Percentiles rank a stretch among this genome's conserved stretches.
Conservation (phyloP, 2,888 invertebrate species). For the Drosophila buzzatii region DNA sequence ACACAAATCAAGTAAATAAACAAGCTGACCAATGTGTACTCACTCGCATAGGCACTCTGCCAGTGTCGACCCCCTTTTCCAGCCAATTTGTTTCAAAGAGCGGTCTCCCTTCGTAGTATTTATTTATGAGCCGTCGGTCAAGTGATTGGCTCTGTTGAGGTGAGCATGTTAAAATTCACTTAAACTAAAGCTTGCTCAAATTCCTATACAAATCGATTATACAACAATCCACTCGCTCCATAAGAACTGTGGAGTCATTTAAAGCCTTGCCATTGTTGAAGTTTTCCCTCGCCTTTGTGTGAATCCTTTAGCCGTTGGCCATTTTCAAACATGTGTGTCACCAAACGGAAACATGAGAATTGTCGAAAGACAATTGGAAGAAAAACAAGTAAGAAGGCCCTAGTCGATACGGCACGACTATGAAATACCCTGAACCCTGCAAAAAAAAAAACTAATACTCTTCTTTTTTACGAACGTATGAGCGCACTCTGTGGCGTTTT, state of each 20-base stretch:
- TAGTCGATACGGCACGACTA: no score
- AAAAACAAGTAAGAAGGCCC: no score
- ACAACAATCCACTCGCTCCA: neutral
- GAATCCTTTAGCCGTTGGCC: neutral
- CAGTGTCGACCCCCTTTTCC: constrained; percentile 55
- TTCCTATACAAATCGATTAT: neutral
- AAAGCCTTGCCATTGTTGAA: neutral
- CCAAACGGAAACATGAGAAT: constrained; percentile 13
- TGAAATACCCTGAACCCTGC: no score
- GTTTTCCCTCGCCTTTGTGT: neutral
- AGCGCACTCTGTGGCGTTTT: no score
- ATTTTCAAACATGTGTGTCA: constrained; percentile 10
- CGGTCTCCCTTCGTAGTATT: constrained; percentile 52
- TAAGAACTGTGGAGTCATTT: neutral
- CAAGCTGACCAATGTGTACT: constrained; percentile 55
- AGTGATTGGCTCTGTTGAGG: constrained; percentile 12
- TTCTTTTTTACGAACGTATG: no score
- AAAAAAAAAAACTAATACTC: no score
- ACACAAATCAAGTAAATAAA: constrained; percentile 58
- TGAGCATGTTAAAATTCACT: neutral
- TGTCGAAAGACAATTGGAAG: constrained; percentile 27
- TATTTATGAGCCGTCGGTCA: constrained; percentile 56
- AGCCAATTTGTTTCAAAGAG: constrained; percentile 62
- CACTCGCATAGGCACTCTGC: constrained; percentile 57
- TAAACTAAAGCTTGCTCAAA: neutral